Base-by-base conservation (phyloP, 2,797 vertebrate genomes). In the Megaceryle alcyon region DNA sequence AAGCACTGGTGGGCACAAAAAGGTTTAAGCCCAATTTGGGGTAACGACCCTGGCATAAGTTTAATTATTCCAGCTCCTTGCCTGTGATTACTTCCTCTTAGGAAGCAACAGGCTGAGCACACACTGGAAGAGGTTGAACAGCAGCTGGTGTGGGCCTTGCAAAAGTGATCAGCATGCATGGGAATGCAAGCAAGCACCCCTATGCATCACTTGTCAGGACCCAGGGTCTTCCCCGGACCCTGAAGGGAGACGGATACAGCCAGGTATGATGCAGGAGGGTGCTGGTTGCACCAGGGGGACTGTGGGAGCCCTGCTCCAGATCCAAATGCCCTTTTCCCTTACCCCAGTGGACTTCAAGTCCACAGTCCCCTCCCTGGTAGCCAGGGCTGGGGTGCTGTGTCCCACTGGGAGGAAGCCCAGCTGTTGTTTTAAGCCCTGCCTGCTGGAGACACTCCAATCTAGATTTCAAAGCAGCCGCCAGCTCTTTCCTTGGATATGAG, bases 391-490 rank as follows among this genome's bases (percentile, higher is more conserved):
- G 56, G 22, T 19, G 9, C 76, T 85, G 49, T 80, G 66, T 23
- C 77, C 69, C 3, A 3, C 0, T 1, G 26, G 59, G 75, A 89
- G 68, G 77, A 70, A 88, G n/a, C 71, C 82, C 96, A 96, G 92
- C 95, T 97, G 96, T 54, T 94, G 90, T 90, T 96, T 70, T 39
- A 86, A 72, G 73, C 75, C 5, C 41, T 94, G 86, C 61, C 75
- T 88, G 88, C 80, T 94, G 56, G 75, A 96, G 89, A 90, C 59
- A 57, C 88, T 90, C 85, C 71, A 85, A 95, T 53, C 91, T 91
- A 56, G 78, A 88, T 97, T 97, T 96, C 97, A 97, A 97, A 97
- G 95, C 87, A 70, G 85, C 65, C 69, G 88, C 65, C 22, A 4
- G 78, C 48, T 70, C 90, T 60, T 80, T 79, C 66, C 79, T 89